Evolutionary conservation across 2,888 invertebrate genomes (phyloP), one percentile per base, ranked within the genome.

Genomic region (Polydrusus pterygomalis): DNA sequence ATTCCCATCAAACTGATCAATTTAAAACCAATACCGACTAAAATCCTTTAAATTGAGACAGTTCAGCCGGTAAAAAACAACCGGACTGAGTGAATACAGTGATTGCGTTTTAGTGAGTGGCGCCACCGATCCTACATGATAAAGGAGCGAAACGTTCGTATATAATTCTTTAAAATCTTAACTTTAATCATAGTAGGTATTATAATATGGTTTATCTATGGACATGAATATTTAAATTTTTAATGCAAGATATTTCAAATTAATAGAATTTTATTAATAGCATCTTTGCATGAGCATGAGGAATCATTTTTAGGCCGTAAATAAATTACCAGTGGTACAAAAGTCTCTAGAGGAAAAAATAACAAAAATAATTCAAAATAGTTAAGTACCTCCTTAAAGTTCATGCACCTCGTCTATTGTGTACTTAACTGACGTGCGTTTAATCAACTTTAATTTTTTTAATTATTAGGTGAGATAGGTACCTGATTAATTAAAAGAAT

Each of bases 91-190:
- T 73, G 70, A 65, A 65, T 74, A 74, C 78, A 74, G 77, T 77
- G 77, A 76, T 78, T 77, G 77, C 77, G 77, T 79, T 79, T 77
- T 69, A 78, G 65, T 72, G 79, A 79, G 81, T 84, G 85, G 85
- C 85, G 85, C 85, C 85, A 85, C 81, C 74, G 81, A 81, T 85
- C 84, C 83, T 84, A 81, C 78, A 77, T 81, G 82, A 75, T 75
- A 75, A 75, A 69, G 62, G 65, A 38, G 6, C 20, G 49, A 47
- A 67, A 65, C 60, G 56, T 45, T 51, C 68, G 30, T 30, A 62
- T 60, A 70, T 70, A 56, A 74, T 58, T 69, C 60, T 54, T 60
- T 58, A 64, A 69, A 69, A 74, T 71, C 64, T 71, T 71, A 49
- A 62, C 70, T 70, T 40, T 49, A 15, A 70, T 70, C 70, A 70